Evolutionary conservation across 2,113 vertebrate genomes (phyloP).

Genomic region (Gymnorhina tibicen): DNA sequence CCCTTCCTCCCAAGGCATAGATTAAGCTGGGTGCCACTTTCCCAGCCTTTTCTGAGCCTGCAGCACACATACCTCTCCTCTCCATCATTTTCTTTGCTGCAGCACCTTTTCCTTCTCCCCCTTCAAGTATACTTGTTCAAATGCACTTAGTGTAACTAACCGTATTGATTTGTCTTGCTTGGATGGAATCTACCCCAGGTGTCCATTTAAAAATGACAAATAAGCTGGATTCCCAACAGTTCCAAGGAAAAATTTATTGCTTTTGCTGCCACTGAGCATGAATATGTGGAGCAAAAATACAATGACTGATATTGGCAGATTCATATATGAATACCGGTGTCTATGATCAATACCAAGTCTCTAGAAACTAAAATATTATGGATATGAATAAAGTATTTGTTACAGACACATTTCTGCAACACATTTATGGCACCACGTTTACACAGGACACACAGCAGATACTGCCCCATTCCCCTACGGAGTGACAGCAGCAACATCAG

Average conservation of each 20-base stretch:
- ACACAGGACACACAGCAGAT: not conserved
- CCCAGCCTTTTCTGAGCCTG: not conserved
- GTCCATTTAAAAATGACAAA: constrained; percentile 7
- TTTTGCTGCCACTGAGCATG: not conserved
- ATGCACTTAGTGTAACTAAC: not conserved
- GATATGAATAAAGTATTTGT: not conserved
- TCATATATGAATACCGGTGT: not conserved
- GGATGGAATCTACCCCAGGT: not conserved
- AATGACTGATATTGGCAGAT: not conserved
- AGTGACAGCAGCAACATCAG: not conserved
- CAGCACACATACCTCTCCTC: not conserved
- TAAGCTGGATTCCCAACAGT: not conserved
- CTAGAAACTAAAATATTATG: not conserved
- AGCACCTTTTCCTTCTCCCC: not conserved
- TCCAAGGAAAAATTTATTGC: not conserved
- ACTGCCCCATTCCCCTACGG: not conserved
- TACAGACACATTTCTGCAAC: not conserved
- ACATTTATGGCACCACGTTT: not conserved
- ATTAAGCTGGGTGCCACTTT: not conserved
- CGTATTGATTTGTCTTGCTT: not conserved
- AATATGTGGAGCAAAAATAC: not conserved
- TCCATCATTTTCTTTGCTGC: not conserved
- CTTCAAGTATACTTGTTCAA: not conserved
- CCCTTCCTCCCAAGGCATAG: not conserved
- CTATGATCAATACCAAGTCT: not conserved